Percentiles rank a stretch among this genome's conserved stretches.
phyloP scores from a whole-genome alignment of 2,888 invertebrate genomes.

The Pinctada fucata region DNA sequence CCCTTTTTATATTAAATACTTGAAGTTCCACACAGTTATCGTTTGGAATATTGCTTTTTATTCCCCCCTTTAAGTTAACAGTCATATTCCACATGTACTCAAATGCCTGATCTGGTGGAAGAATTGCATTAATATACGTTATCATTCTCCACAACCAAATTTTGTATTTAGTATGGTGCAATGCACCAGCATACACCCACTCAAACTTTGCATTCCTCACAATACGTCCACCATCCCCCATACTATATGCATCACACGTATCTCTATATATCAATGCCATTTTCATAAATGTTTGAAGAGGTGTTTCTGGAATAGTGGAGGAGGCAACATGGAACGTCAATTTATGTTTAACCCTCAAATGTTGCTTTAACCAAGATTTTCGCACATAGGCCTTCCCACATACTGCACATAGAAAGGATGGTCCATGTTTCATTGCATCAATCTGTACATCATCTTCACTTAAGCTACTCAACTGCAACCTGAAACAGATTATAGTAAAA shows the following conservation, averaged over 20 bases:
- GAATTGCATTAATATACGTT: slow-evolving; percentile 8
- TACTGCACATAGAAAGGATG: neutral
- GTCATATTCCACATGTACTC: slow-evolving; percentile 26
- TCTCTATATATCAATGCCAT: neutral
- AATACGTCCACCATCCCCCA: neutral
- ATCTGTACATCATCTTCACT: no score
- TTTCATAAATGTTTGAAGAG: no score
- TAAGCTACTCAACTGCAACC: no score
- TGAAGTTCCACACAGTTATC: slow-evolving; percentile 35
- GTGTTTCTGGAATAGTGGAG: no score
- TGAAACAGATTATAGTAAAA: no score
- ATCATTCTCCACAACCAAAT: slow-evolving; percentile 33
- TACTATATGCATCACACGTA: neutral
- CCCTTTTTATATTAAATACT: slow-evolving; percentile 29
- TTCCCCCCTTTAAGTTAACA: slow-evolving; percentile 25
- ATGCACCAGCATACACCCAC: slow-evolving; percentile 4
- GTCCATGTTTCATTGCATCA: slow-evolving; percentile 5
- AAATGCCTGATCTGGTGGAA: slow-evolving; percentile 8
- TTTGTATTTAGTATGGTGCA: slow-evolving; percentile 25
- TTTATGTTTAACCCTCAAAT: no score
- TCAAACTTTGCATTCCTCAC: slow-evolving; percentile 2
- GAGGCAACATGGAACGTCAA: no score
- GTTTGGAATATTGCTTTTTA: slow-evolving; percentile 28
- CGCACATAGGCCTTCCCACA: no score
- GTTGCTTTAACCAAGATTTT: no score